Conservation (phyloP, 2,113 vertebrate genomes). For the Nothobranchius kuhntae region DNA sequence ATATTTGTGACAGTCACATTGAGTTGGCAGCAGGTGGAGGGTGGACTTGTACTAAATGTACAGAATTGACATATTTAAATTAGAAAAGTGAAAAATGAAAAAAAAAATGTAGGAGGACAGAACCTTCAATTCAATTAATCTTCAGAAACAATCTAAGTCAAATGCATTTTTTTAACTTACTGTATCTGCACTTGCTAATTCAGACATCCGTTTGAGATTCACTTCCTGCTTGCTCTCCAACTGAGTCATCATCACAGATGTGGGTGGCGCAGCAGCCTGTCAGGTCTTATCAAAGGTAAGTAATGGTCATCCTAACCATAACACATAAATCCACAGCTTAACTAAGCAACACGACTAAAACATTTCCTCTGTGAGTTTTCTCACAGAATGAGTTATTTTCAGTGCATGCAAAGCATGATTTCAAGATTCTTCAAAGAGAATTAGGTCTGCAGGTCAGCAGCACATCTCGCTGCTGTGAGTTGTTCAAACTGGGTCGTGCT, state of each 20-base stretch:
- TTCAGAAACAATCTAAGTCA: not conserved
- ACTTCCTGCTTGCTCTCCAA: conserved; percentile 30
- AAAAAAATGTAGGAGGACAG: not conserved
- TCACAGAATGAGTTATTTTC: conserved; percentile 1
- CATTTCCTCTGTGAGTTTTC: not conserved
- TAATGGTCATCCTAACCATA: not conserved
- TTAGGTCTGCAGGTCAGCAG: conserved; percentile 46
- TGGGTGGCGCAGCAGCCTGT: conserved; percentile 12
- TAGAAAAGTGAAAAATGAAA: not conserved
- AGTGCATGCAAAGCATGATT: not conserved
- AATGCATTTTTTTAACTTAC: conserved; percentile 7
- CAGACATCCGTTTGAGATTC: conserved; percentile 31
- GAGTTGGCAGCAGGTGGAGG: not conserved
- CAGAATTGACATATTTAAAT: not conserved
- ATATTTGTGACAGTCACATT: conserved; percentile 17
- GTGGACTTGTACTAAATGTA: conserved; percentile 11
- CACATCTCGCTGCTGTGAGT: conserved; percentile 19
- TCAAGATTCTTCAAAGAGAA: conserved; percentile 14
- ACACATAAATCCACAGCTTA: conserved; percentile 13
- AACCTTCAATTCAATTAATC: not conserved
- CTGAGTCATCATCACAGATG: conserved; percentile 24
- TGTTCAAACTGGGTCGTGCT: conserved; percentile 52
- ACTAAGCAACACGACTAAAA: conserved; percentile 2
- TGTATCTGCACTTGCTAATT: not conserved
- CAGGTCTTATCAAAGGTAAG: conserved; percentile 16